Conservation (phyloP, 2,797 vertebrate species). For the Champsocephalus esox region DNA sequence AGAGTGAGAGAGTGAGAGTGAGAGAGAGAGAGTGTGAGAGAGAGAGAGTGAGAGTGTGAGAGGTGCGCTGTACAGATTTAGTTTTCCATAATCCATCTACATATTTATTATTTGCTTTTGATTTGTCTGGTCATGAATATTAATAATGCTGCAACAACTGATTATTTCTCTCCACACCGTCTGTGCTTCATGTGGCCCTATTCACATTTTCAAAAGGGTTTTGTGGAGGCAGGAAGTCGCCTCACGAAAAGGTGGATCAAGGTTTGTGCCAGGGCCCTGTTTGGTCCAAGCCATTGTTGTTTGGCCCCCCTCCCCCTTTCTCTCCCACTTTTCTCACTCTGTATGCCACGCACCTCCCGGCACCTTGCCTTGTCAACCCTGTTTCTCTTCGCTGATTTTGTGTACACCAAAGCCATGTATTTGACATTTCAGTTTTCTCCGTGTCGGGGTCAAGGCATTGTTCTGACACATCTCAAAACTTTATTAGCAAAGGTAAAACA, state of each 20-base stretch:
- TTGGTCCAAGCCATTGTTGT: slow-evolving; percentile 58
- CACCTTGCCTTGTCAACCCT: slow-evolving; percentile 66
- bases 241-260: slow-evolving; percentile 96
- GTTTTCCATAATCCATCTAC: slow-evolving; percentile 16
- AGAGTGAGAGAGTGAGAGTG: neutral
- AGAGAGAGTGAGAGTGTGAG: too few relatives aligned
- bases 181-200: slow-evolving; percentile 54
- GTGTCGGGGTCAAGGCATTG: slow-evolving; percentile 37
- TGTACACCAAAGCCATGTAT: slow-evolving; percentile 57
- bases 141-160: slow-evolving; percentile 36
- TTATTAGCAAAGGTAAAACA: slow-evolving; percentile 18
- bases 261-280: slow-evolving; percentile 88
- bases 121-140: slow-evolving; percentile 35
- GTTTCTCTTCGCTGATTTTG: slow-evolving; percentile 70
- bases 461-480: slow-evolving; percentile 53
- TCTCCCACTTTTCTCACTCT: slow-evolving; percentile 32
- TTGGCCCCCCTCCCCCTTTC: neutral
- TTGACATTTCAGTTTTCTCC: slow-evolving; percentile 60
- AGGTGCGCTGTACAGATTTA: slow-evolving; percentile 6
- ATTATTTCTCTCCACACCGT: slow-evolving; percentile 46
- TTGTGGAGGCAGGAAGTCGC: slow-evolving; percentile 87
- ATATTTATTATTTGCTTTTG: slow-evolving; percentile 35
- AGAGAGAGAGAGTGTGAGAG: too few relatives aligned
- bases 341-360: slow-evolving; percentile 53
- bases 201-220: slow-evolving; percentile 85